Evolutionary conservation across 2,888 invertebrate genomes (phyloP).

Genomic region (Dicycla oo): DNA sequence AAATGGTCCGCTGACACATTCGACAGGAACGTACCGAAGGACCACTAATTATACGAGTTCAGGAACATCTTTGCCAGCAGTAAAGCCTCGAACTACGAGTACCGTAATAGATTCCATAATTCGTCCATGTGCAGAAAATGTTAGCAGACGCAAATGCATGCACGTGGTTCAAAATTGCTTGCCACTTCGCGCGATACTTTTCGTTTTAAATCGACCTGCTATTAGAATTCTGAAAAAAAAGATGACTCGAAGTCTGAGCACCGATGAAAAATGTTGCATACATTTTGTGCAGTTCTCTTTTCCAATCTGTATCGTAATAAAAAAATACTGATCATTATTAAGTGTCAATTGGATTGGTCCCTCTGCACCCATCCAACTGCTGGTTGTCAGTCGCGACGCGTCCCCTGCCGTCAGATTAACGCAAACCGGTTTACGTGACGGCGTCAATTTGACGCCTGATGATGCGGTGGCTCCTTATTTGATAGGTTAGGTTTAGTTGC

Average conservation of each 20-base stretch:
- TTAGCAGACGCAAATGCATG: too few relatives aligned
- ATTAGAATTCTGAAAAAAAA: background rate
- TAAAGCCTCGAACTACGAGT: too few relatives aligned
- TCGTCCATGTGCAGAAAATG: too few relatives aligned
- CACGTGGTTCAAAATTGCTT: background rate
- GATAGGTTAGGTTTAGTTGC: conserved; percentile 61
- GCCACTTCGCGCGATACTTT: too few relatives aligned
- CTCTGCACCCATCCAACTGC: background rate
- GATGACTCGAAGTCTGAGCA: too few relatives aligned
- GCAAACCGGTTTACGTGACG: conserved; percentile 66
- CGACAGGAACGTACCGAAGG: conserved; percentile 21
- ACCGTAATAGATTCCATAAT: too few relatives aligned
- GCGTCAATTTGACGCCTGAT: conserved; percentile 64
- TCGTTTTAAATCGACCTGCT: too few relatives aligned
- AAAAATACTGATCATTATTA: too few relatives aligned
- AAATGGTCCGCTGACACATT: conserved; percentile 72
- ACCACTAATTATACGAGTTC: background rate
- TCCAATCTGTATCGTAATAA: too few relatives aligned
- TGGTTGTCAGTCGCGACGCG: conserved; percentile 44
- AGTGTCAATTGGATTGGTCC: background rate
- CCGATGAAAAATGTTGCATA: too few relatives aligned
- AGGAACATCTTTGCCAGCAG: too few relatives aligned
- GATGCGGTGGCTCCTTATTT: conserved; percentile 63
- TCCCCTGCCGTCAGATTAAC: conserved; percentile 62
- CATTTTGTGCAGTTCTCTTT: background rate